A percentile compares a stretch with the other conserved stretches of the same genome.
Conservation (phyloP, 2,888 invertebrate genomes). For the Ichneumoninae sp. region DNA sequence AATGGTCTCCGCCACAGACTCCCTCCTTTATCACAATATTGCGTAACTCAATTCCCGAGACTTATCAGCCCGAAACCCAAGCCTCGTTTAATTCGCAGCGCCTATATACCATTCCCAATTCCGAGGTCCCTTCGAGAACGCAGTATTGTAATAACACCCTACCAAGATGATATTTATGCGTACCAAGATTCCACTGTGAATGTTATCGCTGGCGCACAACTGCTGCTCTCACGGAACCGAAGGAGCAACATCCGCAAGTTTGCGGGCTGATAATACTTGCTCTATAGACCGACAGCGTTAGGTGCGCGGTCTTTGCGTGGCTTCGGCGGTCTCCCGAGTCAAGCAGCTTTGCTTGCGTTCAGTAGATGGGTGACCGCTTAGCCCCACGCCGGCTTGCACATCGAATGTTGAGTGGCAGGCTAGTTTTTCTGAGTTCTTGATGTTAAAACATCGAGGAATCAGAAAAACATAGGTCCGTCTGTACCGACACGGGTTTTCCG, state of each 20-base stretch:
- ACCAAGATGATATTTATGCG: background rate
- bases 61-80: conserved; percentile 73
- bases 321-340: too few relatives aligned
- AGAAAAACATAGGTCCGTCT: too few relatives aligned
- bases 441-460: too few relatives aligned
- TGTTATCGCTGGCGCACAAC: conserved; percentile 17
- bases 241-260: background rate
- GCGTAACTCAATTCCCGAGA: conserved; percentile 69
- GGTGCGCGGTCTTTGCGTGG: too few relatives aligned
- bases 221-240: background rate
- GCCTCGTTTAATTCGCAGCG: conserved; percentile 30
- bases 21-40: conserved; percentile 77
- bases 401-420: too few relatives aligned
- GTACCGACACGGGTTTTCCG: too few relatives aligned
- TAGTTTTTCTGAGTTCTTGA: too few relatives aligned
- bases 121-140: background rate
- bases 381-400: too few relatives aligned
- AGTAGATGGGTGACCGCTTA: too few relatives aligned
- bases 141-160: background rate
- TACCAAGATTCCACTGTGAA: background rate
- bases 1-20: conserved; percentile 25
- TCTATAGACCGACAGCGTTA: too few relatives aligned
- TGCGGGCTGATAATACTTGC: background rate
- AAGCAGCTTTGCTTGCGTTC: too few relatives aligned
- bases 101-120: conserved; percentile 1